Base-by-base conservation (phyloP, 2,113 vertebrate species). In the Octodon degus region DNA sequence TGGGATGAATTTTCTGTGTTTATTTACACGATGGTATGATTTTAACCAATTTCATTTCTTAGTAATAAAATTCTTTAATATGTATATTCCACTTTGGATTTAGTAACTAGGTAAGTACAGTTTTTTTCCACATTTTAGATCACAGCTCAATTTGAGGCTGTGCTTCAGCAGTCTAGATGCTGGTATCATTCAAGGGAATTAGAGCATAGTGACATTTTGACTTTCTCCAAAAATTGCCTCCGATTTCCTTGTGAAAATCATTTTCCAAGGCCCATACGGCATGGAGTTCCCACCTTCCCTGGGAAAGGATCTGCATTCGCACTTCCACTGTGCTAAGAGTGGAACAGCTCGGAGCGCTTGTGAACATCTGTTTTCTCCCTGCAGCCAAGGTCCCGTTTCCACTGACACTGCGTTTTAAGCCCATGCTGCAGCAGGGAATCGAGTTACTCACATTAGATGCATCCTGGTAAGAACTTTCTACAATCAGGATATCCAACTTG, bases 381-480 rank as follows among this genome's bases (percentile, higher is more conserved):
- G 72, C 97, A 99, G 99, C 99, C 93, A 99, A 99, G 98, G 99
- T 99, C 67, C 99, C 99, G 0, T 99, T 99, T 97, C 99, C 99
- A 92, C 98, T 99, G 97, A 99, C 99, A 0, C 98, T 99, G 72
- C 99, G 99, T 87, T 99, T 99, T 98, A 99, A 99, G 96, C 99
- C 99, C 1, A 99, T 99, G 99, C 97, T 99, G 94, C 99, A 99
- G 98, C 99, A 99, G 97, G 99, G 99, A 97, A 99, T 99, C 89
- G 99, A 99, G 97, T 98, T 99, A 87, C 99, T 99, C 84, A 99
- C 99, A n/a, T 97, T 99, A 95, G 99, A 99, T 88, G 99, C 99
- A 0, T 99, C 99, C 97, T 99, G 99, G 99, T 99, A 99, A 99
- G 99, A 53, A 67, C 16, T 50, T 85, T 50, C 62, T 79, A 81